A percentile compares a stretch with the other conserved stretches of the same genome.
Conservation (phyloP, 2,797 vertebrate genomes). For the Pipistrellus kuhlii region DNA sequence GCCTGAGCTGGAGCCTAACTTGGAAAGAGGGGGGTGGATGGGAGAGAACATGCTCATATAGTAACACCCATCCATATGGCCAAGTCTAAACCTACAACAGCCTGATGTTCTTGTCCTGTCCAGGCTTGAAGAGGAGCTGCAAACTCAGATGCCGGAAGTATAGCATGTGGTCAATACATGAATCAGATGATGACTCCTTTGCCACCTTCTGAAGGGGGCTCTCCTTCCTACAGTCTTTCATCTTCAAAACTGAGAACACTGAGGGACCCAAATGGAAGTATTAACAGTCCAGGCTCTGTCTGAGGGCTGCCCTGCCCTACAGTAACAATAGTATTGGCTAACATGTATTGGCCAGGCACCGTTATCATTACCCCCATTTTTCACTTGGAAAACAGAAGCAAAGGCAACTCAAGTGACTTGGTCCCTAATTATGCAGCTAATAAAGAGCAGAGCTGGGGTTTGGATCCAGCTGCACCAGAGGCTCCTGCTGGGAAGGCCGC, state of each 20-base stretch:
- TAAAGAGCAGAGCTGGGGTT: background rate
- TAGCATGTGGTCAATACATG: background rate
- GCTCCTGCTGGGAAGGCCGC: background rate
- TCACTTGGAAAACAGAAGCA: background rate
- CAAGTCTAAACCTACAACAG: background rate
- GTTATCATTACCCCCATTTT: background rate
- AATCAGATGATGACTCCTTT: background rate
- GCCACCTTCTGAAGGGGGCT: background rate
- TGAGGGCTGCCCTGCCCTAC: background rate
- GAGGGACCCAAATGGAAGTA: background rate
- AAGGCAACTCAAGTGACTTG: background rate
- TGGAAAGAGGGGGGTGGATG: background rate
- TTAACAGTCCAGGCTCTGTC: background rate
- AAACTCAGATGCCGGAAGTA: background rate
- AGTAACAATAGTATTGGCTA: background rate
- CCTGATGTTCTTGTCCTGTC: background rate
- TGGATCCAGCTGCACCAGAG: background rate
- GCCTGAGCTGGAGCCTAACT: background rate
- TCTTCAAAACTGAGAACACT: background rate
- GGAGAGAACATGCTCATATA: background rate
- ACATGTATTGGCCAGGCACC: background rate
- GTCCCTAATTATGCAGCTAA: background rate
- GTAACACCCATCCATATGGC: background rate
- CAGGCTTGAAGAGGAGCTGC: background rate
- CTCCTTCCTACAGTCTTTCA: background rate